Conservation (phyloP, 2,888 invertebrate genomes). For the Xestia sexstrigata region DNA sequence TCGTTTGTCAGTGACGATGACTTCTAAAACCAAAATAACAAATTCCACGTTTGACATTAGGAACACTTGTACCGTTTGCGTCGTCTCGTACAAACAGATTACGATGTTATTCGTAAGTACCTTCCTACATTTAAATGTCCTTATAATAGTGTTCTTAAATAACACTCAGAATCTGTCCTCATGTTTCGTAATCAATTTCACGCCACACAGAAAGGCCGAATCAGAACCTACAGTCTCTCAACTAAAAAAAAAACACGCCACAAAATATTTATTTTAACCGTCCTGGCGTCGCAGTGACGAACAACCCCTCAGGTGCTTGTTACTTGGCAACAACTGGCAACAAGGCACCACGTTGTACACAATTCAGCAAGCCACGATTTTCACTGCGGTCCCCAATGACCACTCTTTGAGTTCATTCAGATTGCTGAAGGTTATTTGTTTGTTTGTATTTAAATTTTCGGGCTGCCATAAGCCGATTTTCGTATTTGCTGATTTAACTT, state of each 20-base stretch:
- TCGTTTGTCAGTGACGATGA: not conserved
- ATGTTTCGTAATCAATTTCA: not conserved
- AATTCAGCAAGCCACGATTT: slow-evolving; percentile 48
- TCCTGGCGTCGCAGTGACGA: slow-evolving; percentile 17
- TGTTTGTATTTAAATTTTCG: slow-evolving; percentile 58
- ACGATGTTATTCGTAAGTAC: not conserved
- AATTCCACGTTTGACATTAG: not conserved
- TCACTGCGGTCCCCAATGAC: slow-evolving; percentile 45
- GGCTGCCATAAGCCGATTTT: slow-evolving; percentile 54
- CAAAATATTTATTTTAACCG: slow-evolving; percentile 11
- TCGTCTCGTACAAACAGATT: not conserved
- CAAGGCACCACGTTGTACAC: slow-evolving; percentile 34
- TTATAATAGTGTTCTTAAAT: not conserved
- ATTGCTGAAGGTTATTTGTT: slow-evolving; percentile 52
- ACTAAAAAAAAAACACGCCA: not conserved
- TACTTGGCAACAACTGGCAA: slow-evolving; percentile 41
- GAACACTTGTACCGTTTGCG: not conserved
- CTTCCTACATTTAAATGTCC: not conserved
- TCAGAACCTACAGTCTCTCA: not conserved
- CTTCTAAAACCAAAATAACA: not conserved
- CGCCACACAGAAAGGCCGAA: not conserved
- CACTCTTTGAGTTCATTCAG: slow-evolving; percentile 56
- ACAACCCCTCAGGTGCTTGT: slow-evolving; percentile 49
- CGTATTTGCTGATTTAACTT: slow-evolving; percentile 50
- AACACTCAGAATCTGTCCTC: not conserved